These are phyloP conservation scores for Pseudorectes ferrugineus DNA, from an alignment of 2,113 vertebrate genomes.

Conservation along the genomic window DNA sequence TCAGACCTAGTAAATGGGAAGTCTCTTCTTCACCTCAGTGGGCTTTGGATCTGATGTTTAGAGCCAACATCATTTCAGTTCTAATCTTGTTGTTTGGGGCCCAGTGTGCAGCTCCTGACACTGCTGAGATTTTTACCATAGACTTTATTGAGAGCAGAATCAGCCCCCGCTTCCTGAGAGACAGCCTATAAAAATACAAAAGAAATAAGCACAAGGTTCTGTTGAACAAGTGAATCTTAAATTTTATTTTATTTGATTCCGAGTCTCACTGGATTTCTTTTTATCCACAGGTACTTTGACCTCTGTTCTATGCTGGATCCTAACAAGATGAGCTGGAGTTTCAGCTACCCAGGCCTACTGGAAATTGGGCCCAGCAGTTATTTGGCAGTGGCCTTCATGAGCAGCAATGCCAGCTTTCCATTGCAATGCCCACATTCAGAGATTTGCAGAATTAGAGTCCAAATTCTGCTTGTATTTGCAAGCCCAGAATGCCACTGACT, in stretches of 20 bases:
- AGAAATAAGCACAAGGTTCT: background rate
- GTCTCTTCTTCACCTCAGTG: background rate
- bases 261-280: background rate
- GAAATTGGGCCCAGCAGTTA: background rate
- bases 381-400: background rate
- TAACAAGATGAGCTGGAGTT: background rate
- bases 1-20: background rate
- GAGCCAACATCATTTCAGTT: constrained; percentile 23
- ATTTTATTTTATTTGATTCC: background rate
- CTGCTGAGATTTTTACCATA: background rate
- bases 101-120: background rate
- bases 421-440: background rate
- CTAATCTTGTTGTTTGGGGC: background rate
- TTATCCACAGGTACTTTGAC: background rate
- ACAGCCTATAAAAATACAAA: background rate
- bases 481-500: background rate
- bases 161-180: background rate
- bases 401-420: background rate
- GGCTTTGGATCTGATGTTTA: constrained; percentile 6
- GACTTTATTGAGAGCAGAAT: background rate
- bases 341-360: background rate
- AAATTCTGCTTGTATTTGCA: constrained; percentile 12
- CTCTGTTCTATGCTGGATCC: background rate
- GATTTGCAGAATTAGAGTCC: background rate
- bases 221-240: background rate